A percentile compares a stretch with the other conserved stretches of the same genome.
Conservation (phyloP, 2,113 vertebrate genomes). For the Menidia beryllina region DNA sequence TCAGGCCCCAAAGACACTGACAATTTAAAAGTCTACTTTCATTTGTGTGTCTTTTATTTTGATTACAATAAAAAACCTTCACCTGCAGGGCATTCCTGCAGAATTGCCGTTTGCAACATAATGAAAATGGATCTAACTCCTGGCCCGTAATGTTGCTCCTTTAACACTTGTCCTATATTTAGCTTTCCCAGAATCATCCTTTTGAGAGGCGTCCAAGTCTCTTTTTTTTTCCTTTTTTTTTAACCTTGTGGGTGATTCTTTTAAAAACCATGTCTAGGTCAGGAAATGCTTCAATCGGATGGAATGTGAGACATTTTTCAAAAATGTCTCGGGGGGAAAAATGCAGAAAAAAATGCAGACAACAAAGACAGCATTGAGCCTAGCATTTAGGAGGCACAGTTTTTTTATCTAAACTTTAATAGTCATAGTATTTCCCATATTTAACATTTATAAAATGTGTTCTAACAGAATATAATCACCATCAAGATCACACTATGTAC, state of each 20-base stretch:
- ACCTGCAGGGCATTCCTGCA: conserved; percentile 4
- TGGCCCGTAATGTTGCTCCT: neutral
- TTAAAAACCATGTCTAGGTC: neutral
- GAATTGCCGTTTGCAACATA: neutral
- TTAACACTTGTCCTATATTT: neutral
- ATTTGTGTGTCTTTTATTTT: neutral
- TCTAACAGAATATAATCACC: conserved; percentile 77
- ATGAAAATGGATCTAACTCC: neutral
- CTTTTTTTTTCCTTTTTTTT: neutral
- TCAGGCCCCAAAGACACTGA: conserved; percentile 24
- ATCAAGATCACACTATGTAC: conserved; percentile 78
- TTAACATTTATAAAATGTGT: conserved; percentile 83
- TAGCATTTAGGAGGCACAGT: conserved; percentile 49
- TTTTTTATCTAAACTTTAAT: conserved; percentile 80
- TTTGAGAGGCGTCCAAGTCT: neutral
- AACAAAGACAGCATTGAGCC: conserved; percentile 24
- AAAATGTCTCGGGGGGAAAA: no score
- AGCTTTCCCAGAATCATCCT: neutral
- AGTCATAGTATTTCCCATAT: conserved; percentile 72
- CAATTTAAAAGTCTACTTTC: neutral
- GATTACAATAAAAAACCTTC: conserved; percentile 3
- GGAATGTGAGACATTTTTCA: neutral
- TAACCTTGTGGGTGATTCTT: conserved; percentile 11
- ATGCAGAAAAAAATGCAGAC: conserved; percentile 3
- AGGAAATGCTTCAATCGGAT: neutral